A percentile compares a stretch with the other conserved stretches of the same genome.
These are phyloP conservation scores for Xiphorhynchus erythropygius DNA, from an alignment of 2,797 vertebrate species.

Conservation along the genomic window DNA sequence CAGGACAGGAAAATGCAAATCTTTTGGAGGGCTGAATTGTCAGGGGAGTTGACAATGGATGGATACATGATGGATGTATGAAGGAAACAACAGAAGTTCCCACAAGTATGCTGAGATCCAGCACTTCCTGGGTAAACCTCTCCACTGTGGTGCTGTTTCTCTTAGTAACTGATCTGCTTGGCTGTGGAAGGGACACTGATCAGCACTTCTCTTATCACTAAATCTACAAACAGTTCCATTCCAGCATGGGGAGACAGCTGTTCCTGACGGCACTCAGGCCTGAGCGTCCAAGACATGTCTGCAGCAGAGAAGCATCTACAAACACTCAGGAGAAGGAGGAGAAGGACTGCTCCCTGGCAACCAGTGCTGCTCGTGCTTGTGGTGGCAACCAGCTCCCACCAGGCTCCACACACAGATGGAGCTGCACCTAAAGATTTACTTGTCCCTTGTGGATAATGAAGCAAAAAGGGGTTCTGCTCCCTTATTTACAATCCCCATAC, in stretches of 20 bases:
- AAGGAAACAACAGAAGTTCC: neutral
- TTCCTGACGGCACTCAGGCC: neutral
- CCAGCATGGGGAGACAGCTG: rapidly evolving
- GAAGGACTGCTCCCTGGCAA: neutral
- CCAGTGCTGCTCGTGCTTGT: rapidly evolving
- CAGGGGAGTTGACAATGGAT: too few species aligned
- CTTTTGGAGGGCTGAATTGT: neutral
- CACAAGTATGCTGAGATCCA: neutral
- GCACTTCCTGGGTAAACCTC: neutral
- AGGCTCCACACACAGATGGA: neutral
- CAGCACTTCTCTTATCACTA: neutral
- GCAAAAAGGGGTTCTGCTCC: neutral
- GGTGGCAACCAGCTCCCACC: neutral
- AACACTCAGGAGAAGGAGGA: neutral
- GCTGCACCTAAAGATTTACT: neutral
- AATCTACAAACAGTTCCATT: neutral
- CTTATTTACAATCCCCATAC: rapidly evolving
- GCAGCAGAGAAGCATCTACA: neutral
- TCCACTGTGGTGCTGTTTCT: neutral
- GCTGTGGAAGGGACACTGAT: neutral
- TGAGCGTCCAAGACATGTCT: neutral
- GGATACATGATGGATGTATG: rapidly evolving
- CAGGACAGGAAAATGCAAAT: neutral
- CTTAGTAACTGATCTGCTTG: neutral
- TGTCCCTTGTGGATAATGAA: too few species aligned